phyloP scores from a whole-genome alignment of 2,888 invertebrate species.

The Neoaliturus tenellus region DNA sequence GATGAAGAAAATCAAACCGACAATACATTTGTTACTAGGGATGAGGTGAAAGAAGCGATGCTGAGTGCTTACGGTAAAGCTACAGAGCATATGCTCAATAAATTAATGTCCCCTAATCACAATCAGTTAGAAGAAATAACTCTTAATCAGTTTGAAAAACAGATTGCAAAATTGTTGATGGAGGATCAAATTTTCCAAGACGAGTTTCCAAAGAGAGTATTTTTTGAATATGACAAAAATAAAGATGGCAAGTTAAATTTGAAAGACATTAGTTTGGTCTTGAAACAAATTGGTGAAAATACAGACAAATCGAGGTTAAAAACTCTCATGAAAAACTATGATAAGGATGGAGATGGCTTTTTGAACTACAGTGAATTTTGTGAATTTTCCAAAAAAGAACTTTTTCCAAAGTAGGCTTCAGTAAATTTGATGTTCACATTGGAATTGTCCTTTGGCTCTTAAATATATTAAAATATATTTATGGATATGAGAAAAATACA shows the following conservation, averaged over 20 bases:
- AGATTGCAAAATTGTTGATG: neutral
- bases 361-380: neutral
- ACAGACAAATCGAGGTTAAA: neutral
- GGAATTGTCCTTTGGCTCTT: too few species aligned
- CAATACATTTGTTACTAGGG: neutral
- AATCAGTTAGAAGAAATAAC: neutral
- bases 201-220: neutral
- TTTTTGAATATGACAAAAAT: neutral
- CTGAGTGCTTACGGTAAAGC: neutral
- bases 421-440: too few species aligned
- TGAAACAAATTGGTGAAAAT: neutral
- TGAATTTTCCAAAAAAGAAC: neutral
- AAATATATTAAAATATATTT: too few species aligned
- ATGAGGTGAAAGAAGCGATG: neutral
- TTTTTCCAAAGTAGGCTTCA: neutral
- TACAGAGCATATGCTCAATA: neutral
- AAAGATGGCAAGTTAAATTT: neutral
- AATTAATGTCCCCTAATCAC: neutral
- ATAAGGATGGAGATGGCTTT: neutral
- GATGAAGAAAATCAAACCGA: neutral
- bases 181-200: neutral
- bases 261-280: neutral
- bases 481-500: too few species aligned
- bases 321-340: neutral
- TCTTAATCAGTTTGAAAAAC: neutral